Evolutionary conservation across 1,140 invertebrate species (phyloP).

Genomic region (Drosophila tropicalis): DNA sequence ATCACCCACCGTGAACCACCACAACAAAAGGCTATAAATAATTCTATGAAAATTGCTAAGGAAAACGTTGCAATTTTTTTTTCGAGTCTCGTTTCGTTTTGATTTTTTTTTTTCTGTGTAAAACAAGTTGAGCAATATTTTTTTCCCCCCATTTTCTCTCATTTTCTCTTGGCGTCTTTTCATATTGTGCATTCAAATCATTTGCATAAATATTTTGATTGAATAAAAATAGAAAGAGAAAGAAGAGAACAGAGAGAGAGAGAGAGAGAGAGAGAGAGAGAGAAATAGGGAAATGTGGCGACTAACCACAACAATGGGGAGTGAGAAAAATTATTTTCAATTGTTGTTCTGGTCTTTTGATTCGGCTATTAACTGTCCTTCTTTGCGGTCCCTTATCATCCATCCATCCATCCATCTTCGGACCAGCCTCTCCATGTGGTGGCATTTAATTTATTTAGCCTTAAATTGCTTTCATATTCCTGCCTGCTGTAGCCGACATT

Average conservation of each 20-base stretch:
- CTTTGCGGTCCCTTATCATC: too few relatives aligned
- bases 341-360: constrained; percentile 5
- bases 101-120: constrained; percentile 26
- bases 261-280: not conserved
- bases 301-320: not conserved
- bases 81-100: constrained; percentile 28
- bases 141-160: not conserved
- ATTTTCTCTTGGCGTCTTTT: constrained; percentile 3
- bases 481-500: not conserved
- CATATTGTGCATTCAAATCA: constrained; percentile 36
- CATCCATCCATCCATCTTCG: not conserved
- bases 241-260: not conserved
- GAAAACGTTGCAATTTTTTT: constrained; percentile 40
- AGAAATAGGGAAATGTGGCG: not conserved
- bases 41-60: constrained; percentile 50
- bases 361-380: constrained; percentile 1
- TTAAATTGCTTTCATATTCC: constrained; percentile 30
- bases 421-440: constrained; percentile 12
- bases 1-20: constrained; percentile 26
- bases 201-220: constrained; percentile 44
- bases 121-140: constrained; percentile 34
- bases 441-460: constrained; percentile 27
- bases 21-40: constrained; percentile 58
- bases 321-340: constrained; percentile 8
- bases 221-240: not conserved